phyloP scores from a whole-genome alignment of 37 sponge, comb jelly and placozoan genomes.

The Tethya wilhelma region DNA sequence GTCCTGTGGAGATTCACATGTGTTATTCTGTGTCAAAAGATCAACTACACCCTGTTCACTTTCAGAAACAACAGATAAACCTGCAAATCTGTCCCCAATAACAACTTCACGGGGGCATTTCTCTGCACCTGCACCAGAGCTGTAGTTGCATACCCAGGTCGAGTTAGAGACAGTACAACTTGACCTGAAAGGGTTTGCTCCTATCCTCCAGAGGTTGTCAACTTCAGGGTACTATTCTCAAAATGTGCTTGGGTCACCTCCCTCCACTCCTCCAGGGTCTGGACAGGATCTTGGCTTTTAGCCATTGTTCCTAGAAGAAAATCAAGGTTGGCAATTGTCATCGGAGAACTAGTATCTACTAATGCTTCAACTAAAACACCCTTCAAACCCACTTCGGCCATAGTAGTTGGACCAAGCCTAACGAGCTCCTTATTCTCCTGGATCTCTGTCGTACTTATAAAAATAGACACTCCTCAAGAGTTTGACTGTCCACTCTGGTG shows the following conservation, averaged over 20 bases:
- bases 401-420: constrained; percentile 24
- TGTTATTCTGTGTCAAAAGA: neutral
- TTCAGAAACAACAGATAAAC: constrained; percentile 23
- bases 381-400: constrained; percentile 19
- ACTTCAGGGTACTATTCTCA: neutral
- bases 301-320: constrained; percentile 6
- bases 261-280: constrained; percentile 15
- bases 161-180: neutral
- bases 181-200: constrained; percentile 20
- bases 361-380: constrained; percentile 32
- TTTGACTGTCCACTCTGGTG: too few species aligned
- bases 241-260: constrained; percentile 3
- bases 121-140: constrained; percentile 40
- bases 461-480: too few species aligned
- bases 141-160: neutral
- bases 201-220: constrained; percentile 49
- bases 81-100: constrained; percentile 64
- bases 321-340: constrained; percentile 28
- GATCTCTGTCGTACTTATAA: neutral
- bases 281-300: neutral
- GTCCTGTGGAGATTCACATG: neutral
- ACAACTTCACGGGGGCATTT: constrained; percentile 33
- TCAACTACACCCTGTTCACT: neutral
- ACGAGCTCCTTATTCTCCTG: neutral
- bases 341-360: constrained; percentile 63